Evolutionary conservation across 35 echinoderm and acorn worm species (phyloP), one percentile per base, ranked within the genome.

Genomic region (Chiridota heheva): DNA sequence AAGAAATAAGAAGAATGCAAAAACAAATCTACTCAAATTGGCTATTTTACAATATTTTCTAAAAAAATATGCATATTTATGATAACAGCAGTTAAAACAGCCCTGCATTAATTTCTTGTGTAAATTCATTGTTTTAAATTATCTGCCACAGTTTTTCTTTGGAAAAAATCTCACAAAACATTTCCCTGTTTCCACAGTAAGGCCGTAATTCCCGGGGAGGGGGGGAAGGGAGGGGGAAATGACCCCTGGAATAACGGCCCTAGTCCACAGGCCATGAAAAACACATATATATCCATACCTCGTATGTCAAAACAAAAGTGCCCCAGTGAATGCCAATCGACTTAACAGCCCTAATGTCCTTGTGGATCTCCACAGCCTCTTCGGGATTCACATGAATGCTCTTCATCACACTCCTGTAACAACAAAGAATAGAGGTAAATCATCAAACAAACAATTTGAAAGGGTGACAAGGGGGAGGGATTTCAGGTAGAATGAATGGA

Each of bases 281-380:
- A 53, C 40, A 20, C 20, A 34, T 53, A 5, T 3, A 12, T 80
- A 39, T n/a, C 35, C 75, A 40, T 86, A 92, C 90, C 90, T 92
- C 90, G 31, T 86, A 66, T 25, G 49, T 70, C 18, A 92, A 71
- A 39, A 10, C 15, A 40, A 82, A 92, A 16, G 90, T 92, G 3
- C 90, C 90, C 90, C 90, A 92, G 74, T 92, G 90, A 1, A 92
- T 87, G 7, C 75, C 90, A 5, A 92, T 28, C 1, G 90, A 86
- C 25, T 74, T 70, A 37, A 58, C 67, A 1, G 83, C 76, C 36
- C 81, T 36, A 2, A 92, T 39, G 32, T 92, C 90, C 26, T 65
- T 25, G 29, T 87, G 90, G 30, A 92, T 81, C 38, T 82, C 76
- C 6, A 92, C 83, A 13, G 90, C 90, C 47, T 92, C 66, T n/a